Evolutionary conservation across 53 echinoderm and acorn worm genomes (phyloP).

Genomic region (Henricia sp.): DNA sequence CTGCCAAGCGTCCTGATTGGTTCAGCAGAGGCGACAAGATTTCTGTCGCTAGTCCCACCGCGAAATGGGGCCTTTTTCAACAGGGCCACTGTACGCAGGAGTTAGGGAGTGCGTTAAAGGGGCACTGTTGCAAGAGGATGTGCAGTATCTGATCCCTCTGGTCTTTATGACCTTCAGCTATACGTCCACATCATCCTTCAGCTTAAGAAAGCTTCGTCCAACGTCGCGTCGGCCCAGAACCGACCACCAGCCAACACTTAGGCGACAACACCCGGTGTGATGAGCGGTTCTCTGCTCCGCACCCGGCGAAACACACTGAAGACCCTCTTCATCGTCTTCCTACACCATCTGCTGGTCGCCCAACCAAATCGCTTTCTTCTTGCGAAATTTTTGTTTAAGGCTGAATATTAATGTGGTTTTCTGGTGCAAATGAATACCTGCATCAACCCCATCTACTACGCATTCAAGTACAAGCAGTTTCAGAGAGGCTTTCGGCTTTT

Average conservation of each 20-base stretch:
- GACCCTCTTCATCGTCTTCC: slow-evolving; percentile 43
- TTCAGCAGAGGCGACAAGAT: too few species aligned
- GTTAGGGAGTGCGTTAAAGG: too few species aligned
- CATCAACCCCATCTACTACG: slow-evolving; percentile 43
- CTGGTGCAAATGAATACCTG: slow-evolving; percentile 5
- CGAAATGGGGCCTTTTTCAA: too few species aligned
- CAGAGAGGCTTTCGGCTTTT: slow-evolving; percentile 22
- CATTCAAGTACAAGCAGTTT: slow-evolving; percentile 49
- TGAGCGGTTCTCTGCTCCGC: slow-evolving; percentile 9
- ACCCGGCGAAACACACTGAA: slow-evolving; percentile 19
- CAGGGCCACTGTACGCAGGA: too few species aligned
- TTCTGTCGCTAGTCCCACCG: too few species aligned
- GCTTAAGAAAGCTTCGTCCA: slow-evolving; percentile 30
- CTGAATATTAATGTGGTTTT: neutral
- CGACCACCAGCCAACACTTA: neutral
- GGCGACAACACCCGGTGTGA: neutral
- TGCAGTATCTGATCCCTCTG: slow-evolving; percentile 5
- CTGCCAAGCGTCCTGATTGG: too few species aligned
- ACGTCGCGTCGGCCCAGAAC: neutral
- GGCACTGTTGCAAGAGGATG: too few species aligned
- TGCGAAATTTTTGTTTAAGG: slow-evolving; percentile 16
- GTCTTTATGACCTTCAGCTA: slow-evolving; percentile 75
- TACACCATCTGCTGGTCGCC: slow-evolving; percentile 58
- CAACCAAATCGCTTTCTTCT: slow-evolving; percentile 26
- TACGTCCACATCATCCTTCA: slow-evolving; percentile 56